Evolutionary conservation across 2,888 invertebrate species (phyloP).

Genomic region (Melanophora roralis): DNA sequence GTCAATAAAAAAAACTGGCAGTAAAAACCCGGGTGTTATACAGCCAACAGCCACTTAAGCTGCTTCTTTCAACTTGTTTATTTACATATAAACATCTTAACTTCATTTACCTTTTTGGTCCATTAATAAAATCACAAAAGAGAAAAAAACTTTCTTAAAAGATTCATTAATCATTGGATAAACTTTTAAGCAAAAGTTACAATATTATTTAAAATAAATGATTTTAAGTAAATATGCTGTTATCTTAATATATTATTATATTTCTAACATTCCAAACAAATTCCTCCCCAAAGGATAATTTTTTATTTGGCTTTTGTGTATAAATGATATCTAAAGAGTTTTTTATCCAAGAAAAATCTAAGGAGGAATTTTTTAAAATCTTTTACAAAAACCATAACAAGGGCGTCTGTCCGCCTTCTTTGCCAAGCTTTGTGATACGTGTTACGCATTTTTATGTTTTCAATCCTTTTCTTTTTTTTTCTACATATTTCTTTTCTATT

Average conservation of each 20-base stretch:
- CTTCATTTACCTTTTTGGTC: too few relatives aligned
- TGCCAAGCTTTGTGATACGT: conserved; percentile 22
- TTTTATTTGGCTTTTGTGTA: not conserved
- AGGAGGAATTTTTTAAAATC: not conserved
- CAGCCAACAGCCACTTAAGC: too few relatives aligned
- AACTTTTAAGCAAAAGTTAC: too few relatives aligned
- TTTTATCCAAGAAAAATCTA: too few relatives aligned
- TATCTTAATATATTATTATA: conserved; percentile 20
- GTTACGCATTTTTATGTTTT: conserved; percentile 50
- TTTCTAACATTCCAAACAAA: not conserved
- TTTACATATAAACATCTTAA: too few relatives aligned
- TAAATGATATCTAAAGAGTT: too few relatives aligned
- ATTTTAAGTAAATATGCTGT: conserved; percentile 13
- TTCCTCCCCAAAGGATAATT: not conserved
- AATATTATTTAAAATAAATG: not conserved
- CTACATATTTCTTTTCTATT: not conserved
- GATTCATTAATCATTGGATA: too few relatives aligned
- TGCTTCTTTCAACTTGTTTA: too few relatives aligned
- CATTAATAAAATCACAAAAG: too few relatives aligned
- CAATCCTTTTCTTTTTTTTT: not conserved
- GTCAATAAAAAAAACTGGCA: too few relatives aligned
- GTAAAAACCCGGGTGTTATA: too few relatives aligned
- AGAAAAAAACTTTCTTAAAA: too few relatives aligned
- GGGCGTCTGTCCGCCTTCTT: not conserved
- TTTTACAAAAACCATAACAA: not conserved